A percentile compares a stretch with the other conserved stretches of the same genome.
phyloP scores from a whole-genome alignment of 2,888 invertebrate species.

The Ochropleura leucogaster region DNA sequence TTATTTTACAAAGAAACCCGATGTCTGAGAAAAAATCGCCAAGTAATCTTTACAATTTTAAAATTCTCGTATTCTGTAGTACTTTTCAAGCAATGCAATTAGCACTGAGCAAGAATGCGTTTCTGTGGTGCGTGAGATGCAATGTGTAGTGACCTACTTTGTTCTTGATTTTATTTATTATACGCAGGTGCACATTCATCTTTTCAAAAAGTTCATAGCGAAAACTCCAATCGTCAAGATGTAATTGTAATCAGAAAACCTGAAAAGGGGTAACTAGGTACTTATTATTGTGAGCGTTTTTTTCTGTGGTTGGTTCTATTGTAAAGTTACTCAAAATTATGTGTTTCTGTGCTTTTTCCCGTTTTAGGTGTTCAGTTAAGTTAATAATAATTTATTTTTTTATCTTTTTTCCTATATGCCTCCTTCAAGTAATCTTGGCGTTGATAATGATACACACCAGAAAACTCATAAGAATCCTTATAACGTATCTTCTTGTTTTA shows the following conservation, averaged over 20 bases:
- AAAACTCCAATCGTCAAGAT: background rate
- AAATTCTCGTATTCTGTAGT: background rate
- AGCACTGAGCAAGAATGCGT: slow-evolving; percentile 52
- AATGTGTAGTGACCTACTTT: slow-evolving; percentile 48
- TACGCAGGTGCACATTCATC: slow-evolving; percentile 17
- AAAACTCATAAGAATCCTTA: background rate
- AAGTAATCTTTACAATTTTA: slow-evolving; percentile 4
- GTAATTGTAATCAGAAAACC: background rate
- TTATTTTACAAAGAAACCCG: too few species aligned
- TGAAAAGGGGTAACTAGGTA: background rate
- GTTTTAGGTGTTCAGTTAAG: background rate
- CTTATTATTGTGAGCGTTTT: background rate
- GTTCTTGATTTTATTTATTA: slow-evolving; percentile 1
- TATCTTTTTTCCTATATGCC: background rate
- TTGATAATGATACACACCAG: background rate
- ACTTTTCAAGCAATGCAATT: slow-evolving; percentile 40
- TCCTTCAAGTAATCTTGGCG: background rate
- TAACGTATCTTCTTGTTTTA: slow-evolving; percentile 1
- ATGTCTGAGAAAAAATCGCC: background rate
- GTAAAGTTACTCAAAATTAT: background rate
- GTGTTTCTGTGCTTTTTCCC: too few species aligned
- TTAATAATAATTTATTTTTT: background rate
- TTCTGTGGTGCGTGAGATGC: slow-evolving; percentile 53
- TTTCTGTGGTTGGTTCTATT: background rate
- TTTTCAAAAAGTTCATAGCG: slow-evolving; percentile 8